Percentiles rank a stretch among this genome's conserved stretches.
Conservation (phyloP, 2,888 invertebrate species). For the Hedya salicella region DNA sequence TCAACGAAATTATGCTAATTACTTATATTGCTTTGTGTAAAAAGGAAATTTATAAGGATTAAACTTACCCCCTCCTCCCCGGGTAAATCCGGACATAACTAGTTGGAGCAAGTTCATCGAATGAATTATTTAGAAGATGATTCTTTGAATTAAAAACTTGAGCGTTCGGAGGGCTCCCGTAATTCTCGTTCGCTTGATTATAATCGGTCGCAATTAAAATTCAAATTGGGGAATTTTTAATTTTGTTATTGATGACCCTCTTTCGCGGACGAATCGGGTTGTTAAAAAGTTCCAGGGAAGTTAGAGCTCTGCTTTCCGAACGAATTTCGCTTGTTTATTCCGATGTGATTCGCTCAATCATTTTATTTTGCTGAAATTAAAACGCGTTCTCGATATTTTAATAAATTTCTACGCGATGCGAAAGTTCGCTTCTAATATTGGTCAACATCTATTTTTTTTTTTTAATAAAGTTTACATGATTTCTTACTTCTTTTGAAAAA, state of each 20-base stretch:
- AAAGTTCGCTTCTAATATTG: constrained; percentile 2
- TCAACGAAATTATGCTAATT: constrained; percentile 86
- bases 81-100: constrained; percentile 63
- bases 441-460: background rate
- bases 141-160: constrained; percentile 70
- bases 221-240: constrained; percentile 84
- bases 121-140: constrained; percentile 78
- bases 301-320: constrained; percentile 64
- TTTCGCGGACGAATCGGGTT: constrained; percentile 72
- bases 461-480: too few relatives aligned
- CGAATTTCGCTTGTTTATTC: constrained; percentile 71
- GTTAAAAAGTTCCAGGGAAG: constrained; percentile 74
- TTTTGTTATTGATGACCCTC: constrained; percentile 83
- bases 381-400: constrained; percentile 27
- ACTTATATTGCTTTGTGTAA: constrained; percentile 86
- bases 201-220: constrained; percentile 84
- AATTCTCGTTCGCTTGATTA: constrained; percentile 78
- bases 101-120: constrained; percentile 69
- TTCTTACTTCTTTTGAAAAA: too few relatives aligned
- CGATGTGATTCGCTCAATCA: constrained; percentile 40
- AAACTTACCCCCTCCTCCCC: constrained; percentile 74
- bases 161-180: constrained; percentile 66
- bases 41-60: constrained; percentile 86
- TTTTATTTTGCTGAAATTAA: constrained; percentile 35
- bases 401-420: background rate